These are phyloP conservation scores for Vultur gryphus DNA, from an alignment of 2,797 vertebrate species.

Conservation along the genomic window DNA sequence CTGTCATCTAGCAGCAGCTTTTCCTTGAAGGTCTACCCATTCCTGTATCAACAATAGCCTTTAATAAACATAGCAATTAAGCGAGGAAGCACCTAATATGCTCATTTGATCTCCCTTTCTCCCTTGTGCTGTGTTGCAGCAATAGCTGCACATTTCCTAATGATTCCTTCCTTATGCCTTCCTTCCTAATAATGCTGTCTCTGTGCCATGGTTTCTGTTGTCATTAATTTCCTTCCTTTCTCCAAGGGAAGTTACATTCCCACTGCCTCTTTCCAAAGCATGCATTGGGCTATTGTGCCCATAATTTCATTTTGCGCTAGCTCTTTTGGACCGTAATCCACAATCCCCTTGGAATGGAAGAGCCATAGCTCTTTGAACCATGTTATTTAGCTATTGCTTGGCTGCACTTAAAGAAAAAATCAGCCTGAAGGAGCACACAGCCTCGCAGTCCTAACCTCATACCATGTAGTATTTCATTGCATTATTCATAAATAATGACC, in stretches of 20 bases:
- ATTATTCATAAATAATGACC: not conserved
- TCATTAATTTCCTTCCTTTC: conserved; percentile 8
- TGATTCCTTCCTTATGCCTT: not conserved
- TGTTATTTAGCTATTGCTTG: not conserved
- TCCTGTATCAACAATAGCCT: not conserved
- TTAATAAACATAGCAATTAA: not conserved
- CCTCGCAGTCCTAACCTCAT: not conserved
- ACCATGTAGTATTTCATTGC: not conserved
- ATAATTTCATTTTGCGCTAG: not conserved
- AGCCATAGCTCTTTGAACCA: not conserved
- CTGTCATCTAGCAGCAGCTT: not conserved
- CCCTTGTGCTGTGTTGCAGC: not conserved
- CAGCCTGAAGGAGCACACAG: not conserved
- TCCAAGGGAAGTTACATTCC: not conserved
- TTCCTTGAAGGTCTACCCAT: not conserved
- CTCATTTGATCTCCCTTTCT: not conserved
- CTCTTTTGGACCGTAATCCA: not conserved
- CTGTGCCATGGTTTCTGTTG: not conserved
- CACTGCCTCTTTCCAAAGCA: not conserved
- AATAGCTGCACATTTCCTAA: not conserved
- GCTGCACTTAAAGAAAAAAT: not conserved
- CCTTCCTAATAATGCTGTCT: not conserved
- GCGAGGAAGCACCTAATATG: not conserved
- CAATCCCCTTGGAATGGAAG: not conserved
- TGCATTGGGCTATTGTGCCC: not conserved